Evolutionary conservation across 2,888 invertebrate species (phyloP).

Genomic region (Ormyrus labotus): DNA sequence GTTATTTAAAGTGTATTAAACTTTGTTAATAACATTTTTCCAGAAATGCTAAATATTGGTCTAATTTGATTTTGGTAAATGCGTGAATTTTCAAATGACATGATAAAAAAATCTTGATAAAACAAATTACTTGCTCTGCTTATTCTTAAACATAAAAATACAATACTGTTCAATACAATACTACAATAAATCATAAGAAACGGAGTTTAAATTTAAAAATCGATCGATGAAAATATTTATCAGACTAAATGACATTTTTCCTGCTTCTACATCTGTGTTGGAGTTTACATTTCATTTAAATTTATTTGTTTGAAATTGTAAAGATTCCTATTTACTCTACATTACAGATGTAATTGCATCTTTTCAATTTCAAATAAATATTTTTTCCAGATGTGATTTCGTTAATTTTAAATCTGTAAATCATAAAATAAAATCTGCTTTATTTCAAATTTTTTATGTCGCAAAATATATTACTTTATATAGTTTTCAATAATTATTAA

Average conservation of each 20-base stretch:
- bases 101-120: no score
- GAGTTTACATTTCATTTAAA: constrained; percentile 8
- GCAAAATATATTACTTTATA: neutral
- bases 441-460: neutral
- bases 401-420: neutral
- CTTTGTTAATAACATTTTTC: no score
- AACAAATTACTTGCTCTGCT: no score
- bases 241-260: neutral
- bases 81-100: no score
- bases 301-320: constrained; percentile 2
- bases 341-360: no score
- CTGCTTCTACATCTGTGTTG: neutral
- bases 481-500: no score
- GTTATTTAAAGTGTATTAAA: neutral
- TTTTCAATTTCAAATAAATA: neutral
- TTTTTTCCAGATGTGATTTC: neutral
- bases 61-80: no score
- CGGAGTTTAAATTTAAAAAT: constrained; percentile 14
- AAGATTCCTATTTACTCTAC: neutral
- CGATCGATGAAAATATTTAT: constrained; percentile 1
- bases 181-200: constrained; percentile 13
- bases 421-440: neutral
- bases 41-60: no score
- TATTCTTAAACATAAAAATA: no score
- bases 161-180: no score